Evolutionary conservation across 2,888 invertebrate genomes (phyloP).

Genomic region (Geotrupes spiniger): DNA sequence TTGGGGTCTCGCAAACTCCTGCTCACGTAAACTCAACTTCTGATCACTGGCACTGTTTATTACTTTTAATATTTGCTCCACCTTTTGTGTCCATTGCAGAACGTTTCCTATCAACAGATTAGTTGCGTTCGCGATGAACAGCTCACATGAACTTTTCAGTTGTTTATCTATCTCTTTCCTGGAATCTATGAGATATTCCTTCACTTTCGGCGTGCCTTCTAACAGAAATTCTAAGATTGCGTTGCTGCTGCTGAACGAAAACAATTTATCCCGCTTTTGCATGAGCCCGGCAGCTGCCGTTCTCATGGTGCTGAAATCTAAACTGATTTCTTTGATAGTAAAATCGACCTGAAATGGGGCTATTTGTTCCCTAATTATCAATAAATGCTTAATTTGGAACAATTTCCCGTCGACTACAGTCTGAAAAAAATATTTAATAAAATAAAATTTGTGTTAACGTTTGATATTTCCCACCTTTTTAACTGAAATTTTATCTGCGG

Average conservation of each 20-base stretch:
- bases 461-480: slow-evolving; percentile 56
- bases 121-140: slow-evolving; percentile 79
- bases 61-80: slow-evolving; percentile 41
- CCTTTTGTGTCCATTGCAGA: slow-evolving; percentile 71
- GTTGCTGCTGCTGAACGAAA: slow-evolving; percentile 78
- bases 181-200: slow-evolving; percentile 89
- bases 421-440: slow-evolving; percentile 47
- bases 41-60: slow-evolving; percentile 12
- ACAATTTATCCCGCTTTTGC: slow-evolving; percentile 79
- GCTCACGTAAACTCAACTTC: slow-evolving; percentile 29
- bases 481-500: slow-evolving; percentile 73
- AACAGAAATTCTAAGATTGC: slow-evolving; percentile 87
- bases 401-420: slow-evolving; percentile 88
- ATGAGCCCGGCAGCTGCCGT: slow-evolving; percentile 76
- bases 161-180: slow-evolving; percentile 94
- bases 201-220: slow-evolving; percentile 92
- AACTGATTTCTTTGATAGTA: slow-evolving; percentile 84
- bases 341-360: slow-evolving; percentile 97
- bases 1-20: slow-evolving; percentile 57
- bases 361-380: slow-evolving; percentile 96
- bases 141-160: slow-evolving; percentile 85
- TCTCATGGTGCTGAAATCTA: slow-evolving; percentile 93
- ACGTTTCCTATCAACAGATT: slow-evolving; percentile 73
- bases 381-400: slow-evolving; percentile 96
- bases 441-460: slow-evolving; percentile 3